Evolutionary conservation across 2,888 invertebrate species (phyloP).

Genomic region (Trissolcus japonicus): DNA sequence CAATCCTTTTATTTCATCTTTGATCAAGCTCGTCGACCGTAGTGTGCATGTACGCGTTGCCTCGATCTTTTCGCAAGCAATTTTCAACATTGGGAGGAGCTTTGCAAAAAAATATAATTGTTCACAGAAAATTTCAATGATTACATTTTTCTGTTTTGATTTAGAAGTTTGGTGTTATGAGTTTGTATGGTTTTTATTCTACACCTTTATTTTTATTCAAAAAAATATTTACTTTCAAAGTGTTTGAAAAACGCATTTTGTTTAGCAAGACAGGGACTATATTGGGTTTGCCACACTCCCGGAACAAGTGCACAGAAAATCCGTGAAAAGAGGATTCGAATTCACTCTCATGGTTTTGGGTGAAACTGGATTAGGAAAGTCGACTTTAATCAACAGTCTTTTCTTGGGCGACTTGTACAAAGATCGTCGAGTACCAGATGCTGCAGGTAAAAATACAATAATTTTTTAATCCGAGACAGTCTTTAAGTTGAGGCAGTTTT

Average conservation of each 20-base stretch:
- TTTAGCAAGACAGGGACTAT: conserved; percentile 78
- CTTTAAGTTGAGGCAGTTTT: not conserved
- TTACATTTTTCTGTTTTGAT: no score
- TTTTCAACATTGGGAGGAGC: conserved; percentile 16
- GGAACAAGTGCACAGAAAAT: conserved; percentile 97
- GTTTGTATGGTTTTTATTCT: no score
- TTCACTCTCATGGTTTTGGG: conserved; percentile 98
- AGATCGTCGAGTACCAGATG: conserved; percentile 43
- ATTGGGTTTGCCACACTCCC: conserved; percentile 97
- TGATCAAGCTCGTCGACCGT: not conserved
- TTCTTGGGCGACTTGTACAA: conserved; percentile 79
- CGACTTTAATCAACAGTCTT: conserved; percentile 94
- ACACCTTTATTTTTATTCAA: no score
- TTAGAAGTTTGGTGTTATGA: no score
- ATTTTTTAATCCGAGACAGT: not conserved
- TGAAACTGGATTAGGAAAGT: conserved; percentile 95
- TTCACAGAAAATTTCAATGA: no score
- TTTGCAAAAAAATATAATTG: not conserved
- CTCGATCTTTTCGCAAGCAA: no score
- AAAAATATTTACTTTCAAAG: not conserved
- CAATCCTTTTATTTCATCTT: conserved; percentile 3
- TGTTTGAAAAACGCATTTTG: conserved; percentile 32
- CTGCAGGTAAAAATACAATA: conserved; percentile 29
- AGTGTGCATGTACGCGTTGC: no score
- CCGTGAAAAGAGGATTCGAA: conserved; percentile 96